Percentiles rank a stretch among this genome's conserved stretches.
Evolutionary conservation across 2,113 vertebrate genomes (phyloP).

Genomic region (Scolopax mira): DNA sequence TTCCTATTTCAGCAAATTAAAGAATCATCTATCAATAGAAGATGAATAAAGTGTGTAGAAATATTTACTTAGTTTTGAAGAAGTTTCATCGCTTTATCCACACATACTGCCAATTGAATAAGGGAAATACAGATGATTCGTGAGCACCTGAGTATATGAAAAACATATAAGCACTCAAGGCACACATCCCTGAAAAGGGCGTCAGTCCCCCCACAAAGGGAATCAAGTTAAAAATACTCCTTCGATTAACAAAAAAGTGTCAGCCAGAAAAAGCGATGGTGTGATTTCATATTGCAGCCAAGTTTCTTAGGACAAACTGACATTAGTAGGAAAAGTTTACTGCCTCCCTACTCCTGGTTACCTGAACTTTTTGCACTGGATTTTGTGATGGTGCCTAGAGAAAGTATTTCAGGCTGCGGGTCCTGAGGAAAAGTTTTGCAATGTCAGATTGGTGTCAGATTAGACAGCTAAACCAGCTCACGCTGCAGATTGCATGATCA

Average conservation of each 20-base stretch:
- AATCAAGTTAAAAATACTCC: not conserved
- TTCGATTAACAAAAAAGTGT: not conserved
- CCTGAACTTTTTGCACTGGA: not conserved
- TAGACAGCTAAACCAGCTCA: not conserved
- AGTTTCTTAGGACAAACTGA: not conserved
- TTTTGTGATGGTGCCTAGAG: not conserved
- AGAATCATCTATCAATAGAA: not conserved
- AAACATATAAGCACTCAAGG: not conserved
- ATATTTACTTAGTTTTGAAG: not conserved
- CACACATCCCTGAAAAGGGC: not conserved
- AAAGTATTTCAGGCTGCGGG: not conserved
- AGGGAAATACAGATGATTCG: not conserved
- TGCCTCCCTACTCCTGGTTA: not conserved
- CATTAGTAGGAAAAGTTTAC: not conserved
- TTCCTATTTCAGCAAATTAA: not conserved
- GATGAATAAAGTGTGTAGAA: not conserved
- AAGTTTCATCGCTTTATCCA: not conserved
- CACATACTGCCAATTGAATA: not conserved
- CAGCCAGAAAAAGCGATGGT: not conserved
- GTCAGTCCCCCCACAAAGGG: not conserved
- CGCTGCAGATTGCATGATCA: not conserved
- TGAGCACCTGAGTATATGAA: not conserved
- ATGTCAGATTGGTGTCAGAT: rapidly evolving
- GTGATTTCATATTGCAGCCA: not conserved
- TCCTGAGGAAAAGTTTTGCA: not conserved